Conservation (phyloP, 2,113 vertebrate species). For the Myodes glareolus region DNA sequence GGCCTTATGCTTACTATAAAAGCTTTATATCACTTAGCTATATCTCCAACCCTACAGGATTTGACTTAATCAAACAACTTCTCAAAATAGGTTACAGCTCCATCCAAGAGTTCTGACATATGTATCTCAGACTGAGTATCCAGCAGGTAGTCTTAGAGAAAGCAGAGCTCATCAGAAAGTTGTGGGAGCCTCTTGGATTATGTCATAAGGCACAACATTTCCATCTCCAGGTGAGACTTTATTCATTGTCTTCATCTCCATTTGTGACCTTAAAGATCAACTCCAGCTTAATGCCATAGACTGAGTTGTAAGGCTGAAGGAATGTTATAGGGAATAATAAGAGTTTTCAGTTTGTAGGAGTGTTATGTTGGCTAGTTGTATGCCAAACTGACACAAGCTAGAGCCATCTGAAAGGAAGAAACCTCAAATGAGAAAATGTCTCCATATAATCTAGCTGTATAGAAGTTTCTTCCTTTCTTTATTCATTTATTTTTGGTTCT, state of each 20-base stretch:
- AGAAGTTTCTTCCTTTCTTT: neutral
- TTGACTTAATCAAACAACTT: slow-evolving; percentile 37
- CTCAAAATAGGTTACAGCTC: neutral
- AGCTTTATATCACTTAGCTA: neutral
- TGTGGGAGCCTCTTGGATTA: slow-evolving; percentile 25
- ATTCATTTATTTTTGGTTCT: no score
- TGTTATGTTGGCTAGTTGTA: neutral
- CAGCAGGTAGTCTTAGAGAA: neutral
- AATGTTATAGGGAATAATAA: neutral
- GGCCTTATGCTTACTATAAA: neutral
- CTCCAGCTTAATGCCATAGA: neutral
- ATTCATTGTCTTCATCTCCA: slow-evolving; percentile 53
- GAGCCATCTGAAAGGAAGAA: neutral
- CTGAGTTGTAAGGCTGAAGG: slow-evolving; percentile 55
- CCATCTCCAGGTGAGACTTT: slow-evolving; percentile 21
- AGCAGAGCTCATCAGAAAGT: neutral
- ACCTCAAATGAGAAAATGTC: neutral
- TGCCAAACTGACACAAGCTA: neutral
- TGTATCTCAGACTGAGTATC: neutral
- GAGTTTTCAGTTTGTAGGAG: neutral
- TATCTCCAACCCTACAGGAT: neutral
- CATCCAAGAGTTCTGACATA: neutral
- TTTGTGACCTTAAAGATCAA: neutral
- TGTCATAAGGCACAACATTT: slow-evolving; percentile 53
- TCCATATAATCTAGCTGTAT: neutral